A percentile compares a stretch with the other conserved stretches of the same genome.
phyloP scores from a whole-genome alignment of 2,113 vertebrate species.

The Amia ocellicauda region DNA sequence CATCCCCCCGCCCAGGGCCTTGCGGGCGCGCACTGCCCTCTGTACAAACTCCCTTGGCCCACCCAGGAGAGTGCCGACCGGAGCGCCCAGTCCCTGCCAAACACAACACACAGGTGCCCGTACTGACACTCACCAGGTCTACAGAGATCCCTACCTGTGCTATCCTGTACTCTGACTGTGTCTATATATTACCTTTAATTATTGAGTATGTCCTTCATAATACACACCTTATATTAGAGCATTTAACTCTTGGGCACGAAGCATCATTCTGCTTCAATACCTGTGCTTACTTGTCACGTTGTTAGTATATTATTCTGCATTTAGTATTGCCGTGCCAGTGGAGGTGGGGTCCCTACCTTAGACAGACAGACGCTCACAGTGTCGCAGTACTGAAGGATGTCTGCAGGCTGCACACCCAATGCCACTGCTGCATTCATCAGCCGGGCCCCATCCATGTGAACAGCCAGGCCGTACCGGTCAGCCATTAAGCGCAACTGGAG shows the following conservation, averaged over 20 bases:
- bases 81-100: conserved; percentile 73
- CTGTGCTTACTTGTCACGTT: too few species aligned
- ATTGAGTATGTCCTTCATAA: too few species aligned
- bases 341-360: conserved; percentile 57
- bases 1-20: conserved; percentile 76
- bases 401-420: conserved; percentile 53
- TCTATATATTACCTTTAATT: too few species aligned
- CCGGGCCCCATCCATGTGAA: conserved; percentile 80
- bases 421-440: conserved; percentile 75
- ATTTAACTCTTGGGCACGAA: too few species aligned
- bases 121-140: too few species aligned
- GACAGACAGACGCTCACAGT: conserved; percentile 81
- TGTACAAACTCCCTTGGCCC: conserved; percentile 63
- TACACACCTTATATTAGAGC: too few species aligned
- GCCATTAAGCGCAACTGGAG: conserved; percentile 65
- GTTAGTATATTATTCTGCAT: too few species aligned
- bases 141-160: too few species aligned
- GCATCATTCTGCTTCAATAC: too few species aligned
- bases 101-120: neutral
- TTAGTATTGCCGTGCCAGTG: too few species aligned
- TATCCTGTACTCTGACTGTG: too few species aligned
- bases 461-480: conserved; percentile 51
- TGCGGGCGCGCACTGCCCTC: conserved; percentile 60
- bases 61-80: conserved; percentile 64
- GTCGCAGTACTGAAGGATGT: conserved; percentile 73